These are phyloP conservation scores for Cerastoderma edule DNA, from an alignment of 2,888 invertebrate species.

Conservation along the genomic window DNA sequence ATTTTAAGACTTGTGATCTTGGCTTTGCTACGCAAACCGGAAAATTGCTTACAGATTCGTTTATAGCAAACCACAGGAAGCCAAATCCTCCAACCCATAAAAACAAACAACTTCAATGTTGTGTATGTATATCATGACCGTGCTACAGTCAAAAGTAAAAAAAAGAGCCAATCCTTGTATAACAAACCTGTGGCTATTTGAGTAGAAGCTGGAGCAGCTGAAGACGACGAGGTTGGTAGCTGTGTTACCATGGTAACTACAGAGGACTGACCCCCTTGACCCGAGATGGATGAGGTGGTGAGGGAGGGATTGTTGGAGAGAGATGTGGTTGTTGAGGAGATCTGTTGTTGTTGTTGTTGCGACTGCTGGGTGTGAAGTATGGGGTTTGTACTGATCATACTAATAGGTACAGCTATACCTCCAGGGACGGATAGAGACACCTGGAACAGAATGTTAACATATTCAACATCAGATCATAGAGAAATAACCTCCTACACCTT, in stretches of 20 bases:
- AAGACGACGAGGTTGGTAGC: conserved; percentile 60
- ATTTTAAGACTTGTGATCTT: too few relatives aligned
- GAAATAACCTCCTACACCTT: too few relatives aligned
- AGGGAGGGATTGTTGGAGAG: conserved; percentile 15
- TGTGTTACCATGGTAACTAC: conserved; percentile 81
- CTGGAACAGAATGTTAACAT: too few relatives aligned
- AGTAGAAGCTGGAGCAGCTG: conserved; percentile 60
- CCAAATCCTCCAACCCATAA: too few relatives aligned
- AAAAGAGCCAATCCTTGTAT: conserved; percentile 1
- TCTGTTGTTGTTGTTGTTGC: conserved; percentile 13
- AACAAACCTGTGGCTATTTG: conserved; percentile 68
- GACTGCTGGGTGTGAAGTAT: conserved; percentile 72
- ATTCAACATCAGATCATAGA: too few relatives aligned
- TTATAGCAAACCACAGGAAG: too few relatives aligned
- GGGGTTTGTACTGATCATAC: conserved; percentile 76
- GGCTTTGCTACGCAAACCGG: too few relatives aligned
- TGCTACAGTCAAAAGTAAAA: background rate
- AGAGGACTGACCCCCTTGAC: conserved; percentile 53
- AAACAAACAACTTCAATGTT: too few relatives aligned
- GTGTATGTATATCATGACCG: background rate
- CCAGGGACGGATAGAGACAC: conserved; percentile 89
- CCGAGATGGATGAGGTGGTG: background rate
- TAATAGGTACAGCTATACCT: conserved; percentile 90
- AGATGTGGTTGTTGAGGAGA: conserved; percentile 40
- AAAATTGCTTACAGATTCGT: too few relatives aligned